Conservation (phyloP, 2,113 vertebrate species). For the Thinocorus orbignyianus region DNA sequence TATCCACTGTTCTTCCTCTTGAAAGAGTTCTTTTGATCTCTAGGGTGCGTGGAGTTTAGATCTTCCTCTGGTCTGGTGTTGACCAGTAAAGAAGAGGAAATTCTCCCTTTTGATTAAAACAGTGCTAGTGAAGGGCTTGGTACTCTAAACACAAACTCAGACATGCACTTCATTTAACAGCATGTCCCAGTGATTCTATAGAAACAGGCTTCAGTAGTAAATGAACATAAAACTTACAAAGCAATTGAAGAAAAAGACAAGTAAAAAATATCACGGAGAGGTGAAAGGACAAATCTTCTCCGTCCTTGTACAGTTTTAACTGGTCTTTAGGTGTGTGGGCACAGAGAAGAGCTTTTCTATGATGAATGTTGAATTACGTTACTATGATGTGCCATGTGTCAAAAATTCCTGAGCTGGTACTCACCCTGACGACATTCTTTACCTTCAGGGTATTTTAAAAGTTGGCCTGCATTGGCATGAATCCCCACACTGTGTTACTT, state of each 20-base stretch:
- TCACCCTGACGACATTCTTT: neutral
- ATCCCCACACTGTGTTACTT: neutral
- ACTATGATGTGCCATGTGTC: neutral
- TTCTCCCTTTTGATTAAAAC: neutral
- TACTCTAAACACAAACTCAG: neutral
- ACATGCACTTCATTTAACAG: neutral
- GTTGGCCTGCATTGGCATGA: neutral
- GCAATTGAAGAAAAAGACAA: neutral
- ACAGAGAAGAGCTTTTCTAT: neutral
- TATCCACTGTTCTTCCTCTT: slow-evolving; percentile 18
- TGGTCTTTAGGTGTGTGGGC: neutral
- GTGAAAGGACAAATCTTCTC: neutral
- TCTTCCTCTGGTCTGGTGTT: neutral
- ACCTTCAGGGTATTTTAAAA: neutral
- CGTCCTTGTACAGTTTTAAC: neutral
- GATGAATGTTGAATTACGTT: neutral
- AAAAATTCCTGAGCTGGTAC: neutral
- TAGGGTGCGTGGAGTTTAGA: neutral
- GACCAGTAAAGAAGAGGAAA: slow-evolving; percentile 6
- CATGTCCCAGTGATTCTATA: neutral
- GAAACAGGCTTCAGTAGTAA: neutral
- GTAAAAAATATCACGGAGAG: accelerated
- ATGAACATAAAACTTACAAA: neutral
- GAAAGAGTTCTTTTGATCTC: slow-evolving; percentile 44
- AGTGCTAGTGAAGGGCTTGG: neutral